These are phyloP conservation scores for Atrichornis clamosus DNA, from an alignment of 2,113 vertebrate species.

Conservation along the genomic window DNA sequence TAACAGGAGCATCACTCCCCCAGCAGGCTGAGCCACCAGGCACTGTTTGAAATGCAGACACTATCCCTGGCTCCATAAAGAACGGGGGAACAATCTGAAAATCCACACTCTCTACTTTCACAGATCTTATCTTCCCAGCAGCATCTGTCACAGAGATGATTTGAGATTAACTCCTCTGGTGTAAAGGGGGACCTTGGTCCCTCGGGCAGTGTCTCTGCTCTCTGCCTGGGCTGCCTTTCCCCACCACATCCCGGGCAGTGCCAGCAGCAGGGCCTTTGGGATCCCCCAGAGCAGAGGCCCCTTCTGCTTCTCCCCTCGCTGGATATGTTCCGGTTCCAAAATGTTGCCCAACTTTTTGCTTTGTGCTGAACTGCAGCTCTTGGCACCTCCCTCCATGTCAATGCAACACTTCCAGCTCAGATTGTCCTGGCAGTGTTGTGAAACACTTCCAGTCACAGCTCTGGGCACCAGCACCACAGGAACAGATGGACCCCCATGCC, in stretches of 20 bases:
- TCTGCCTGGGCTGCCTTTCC: neutral
- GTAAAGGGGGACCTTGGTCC: neutral
- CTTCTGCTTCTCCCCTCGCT: neutral
- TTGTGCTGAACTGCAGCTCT: neutral
- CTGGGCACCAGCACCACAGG: fast-evolving
- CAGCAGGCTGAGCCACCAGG: neutral
- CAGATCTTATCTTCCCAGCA: neutral
- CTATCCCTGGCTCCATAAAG: neutral
- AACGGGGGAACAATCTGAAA: neutral
- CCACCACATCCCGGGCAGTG: neutral
- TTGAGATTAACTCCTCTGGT: neutral
- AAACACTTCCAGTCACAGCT: neutral
- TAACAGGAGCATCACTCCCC: neutral
- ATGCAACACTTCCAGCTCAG: neutral
- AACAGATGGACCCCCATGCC: neutral
- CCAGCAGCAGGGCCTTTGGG: neutral
- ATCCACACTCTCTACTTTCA: neutral
- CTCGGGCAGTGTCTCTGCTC: neutral
- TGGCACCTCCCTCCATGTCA: neutral
- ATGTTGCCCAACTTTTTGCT: neutral
- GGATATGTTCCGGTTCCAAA: neutral
- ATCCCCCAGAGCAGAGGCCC: neutral
- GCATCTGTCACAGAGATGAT: neutral
- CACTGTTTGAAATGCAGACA: neutral
- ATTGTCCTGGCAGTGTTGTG: neutral